Evolutionary conservation across 2,797 vertebrate genomes (phyloP), one percentile per base, ranked within the genome.

Genomic region (Chaenodraco wilsoni): DNA sequence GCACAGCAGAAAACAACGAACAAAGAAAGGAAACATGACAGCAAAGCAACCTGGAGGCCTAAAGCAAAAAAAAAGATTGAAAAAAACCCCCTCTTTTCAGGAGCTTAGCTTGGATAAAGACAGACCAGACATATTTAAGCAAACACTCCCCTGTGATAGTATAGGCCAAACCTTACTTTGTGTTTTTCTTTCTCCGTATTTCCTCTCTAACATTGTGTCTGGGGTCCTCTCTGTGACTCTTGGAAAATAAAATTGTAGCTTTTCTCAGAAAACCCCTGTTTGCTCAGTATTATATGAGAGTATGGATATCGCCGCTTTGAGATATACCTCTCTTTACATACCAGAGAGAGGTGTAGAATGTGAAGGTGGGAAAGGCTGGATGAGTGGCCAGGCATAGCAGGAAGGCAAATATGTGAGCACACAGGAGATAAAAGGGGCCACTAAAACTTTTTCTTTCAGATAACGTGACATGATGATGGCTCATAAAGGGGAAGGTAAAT

Each of bases 401-500:
- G 63, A 81, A 50, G 80, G 65, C 72, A 85, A 78, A 84, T 87
- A 84, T 88, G 86, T 91, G 37, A 79, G 60, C 67, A 76, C 79
- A 86, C 81, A 81, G n/a, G 37, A 80, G 59, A 89, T 87, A 81
- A 85, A 86, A 60, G 21, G 55, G 81, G 65, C 65, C 65, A 80
- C 78, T 84, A 84, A 85, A 88, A 81, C 55, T 49, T 63, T 63
- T 75, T 23, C 6, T 19, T 51, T 50, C 49, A 12, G 57, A 83
- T 81, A 85, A 84, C 51, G 46, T 81, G 83, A 84, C 81, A 60
- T 56, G 63, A 81, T 88, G 86, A 89, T 83, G 83, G 81, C 69
- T 88, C 76, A 84, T 91, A 87, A 90, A 91, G 69, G 60, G 8
- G 45, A 83, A 87, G 73, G 84, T 76, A 89, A 88, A 89, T 81